Percentiles rank a stretch among this genome's conserved stretches.
Evolutionary conservation across 2,888 invertebrate genomes (phyloP).

Genomic region (Schizaphis graminum): DNA sequence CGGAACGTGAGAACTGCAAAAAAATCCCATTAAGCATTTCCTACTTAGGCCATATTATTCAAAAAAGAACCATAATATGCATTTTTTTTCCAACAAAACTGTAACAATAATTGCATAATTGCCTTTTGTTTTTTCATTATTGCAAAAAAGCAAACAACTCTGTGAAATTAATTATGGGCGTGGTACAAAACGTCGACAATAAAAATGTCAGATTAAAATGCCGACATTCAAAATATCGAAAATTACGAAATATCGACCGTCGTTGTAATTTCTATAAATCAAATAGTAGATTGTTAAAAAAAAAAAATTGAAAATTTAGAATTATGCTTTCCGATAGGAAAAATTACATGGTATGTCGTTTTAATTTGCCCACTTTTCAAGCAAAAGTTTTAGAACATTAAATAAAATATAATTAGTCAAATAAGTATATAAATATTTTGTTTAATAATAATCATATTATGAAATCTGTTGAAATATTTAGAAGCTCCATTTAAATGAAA

Average conservation of each 20-base stretch:
- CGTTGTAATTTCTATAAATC: too few species aligned
- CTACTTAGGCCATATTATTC: neutral
- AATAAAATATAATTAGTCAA: neutral
- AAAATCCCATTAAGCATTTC: neutral
- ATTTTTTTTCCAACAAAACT: slow-evolving; percentile 1
- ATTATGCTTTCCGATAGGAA: too few species aligned
- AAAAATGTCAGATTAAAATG: too few species aligned
- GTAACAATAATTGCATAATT: neutral
- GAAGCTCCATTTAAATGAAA: neutral
- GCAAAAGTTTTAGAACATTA: neutral
- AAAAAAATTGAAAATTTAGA: too few species aligned
- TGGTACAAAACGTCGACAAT: too few species aligned
- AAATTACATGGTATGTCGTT: neutral
- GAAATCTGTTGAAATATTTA: neutral
- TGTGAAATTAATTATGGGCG: neutral
- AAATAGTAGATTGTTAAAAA: too few species aligned
- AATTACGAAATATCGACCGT: too few species aligned
- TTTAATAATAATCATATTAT: neutral
- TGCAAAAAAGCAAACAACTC: neutral
- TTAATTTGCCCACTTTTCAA: neutral
- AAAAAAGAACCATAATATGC: neutral
- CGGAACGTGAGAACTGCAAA: slow-evolving; percentile 2
- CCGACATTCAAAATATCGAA: too few species aligned
- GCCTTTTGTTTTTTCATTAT: neutral
- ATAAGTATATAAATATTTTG: neutral